Conservation (phyloP, 2,888 invertebrate genomes). For the Augiades crinisus region DNA sequence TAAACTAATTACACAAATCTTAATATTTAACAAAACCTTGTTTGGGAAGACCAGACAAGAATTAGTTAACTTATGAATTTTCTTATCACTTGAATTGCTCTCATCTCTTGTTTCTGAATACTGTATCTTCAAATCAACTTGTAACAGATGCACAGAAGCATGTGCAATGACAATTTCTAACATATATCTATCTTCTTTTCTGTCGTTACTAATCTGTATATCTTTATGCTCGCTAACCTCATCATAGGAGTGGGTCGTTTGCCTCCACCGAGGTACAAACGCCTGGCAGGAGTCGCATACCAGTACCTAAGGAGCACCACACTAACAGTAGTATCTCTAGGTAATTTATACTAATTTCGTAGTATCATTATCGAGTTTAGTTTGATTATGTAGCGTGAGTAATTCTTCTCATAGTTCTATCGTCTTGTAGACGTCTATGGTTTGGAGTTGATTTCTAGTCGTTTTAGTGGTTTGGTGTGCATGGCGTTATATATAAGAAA, state of each 20-base stretch:
- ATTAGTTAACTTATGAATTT: neutral
- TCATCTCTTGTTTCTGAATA: neutral
- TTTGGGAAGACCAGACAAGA: no score
- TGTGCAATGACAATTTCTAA: slow-evolving; percentile 49
- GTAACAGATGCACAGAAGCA: slow-evolving; percentile 35
- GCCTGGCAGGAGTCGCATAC: slow-evolving; percentile 75
- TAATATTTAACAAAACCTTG: no score
- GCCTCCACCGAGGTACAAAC: slow-evolving; percentile 75
- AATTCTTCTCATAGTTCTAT: slow-evolving; percentile 33
- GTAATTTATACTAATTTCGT: slow-evolving; percentile 50
- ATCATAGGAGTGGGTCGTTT: slow-evolving; percentile 76
- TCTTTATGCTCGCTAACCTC: slow-evolving; percentile 73
- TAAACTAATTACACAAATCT: no score
- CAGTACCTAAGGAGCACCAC: slow-evolving; percentile 74
- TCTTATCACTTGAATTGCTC: neutral
- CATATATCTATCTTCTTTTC: slow-evolving; percentile 44
- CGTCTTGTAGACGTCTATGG: slow-evolving; percentile 4
- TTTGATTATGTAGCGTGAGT: slow-evolving; percentile 25
- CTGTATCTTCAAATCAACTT: no score
- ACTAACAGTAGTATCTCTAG: slow-evolving; percentile 75
- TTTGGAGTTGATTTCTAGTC: slow-evolving; percentile 8
- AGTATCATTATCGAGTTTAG: slow-evolving; percentile 37
- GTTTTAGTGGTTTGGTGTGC: slow-evolving; percentile 11
- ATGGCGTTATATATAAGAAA: neutral
- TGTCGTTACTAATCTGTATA: slow-evolving; percentile 66